Evolutionary conservation across 2,797 vertebrate genomes (phyloP), one percentile per base, ranked within the genome.

Genomic region (Falco novaeseelandiae): DNA sequence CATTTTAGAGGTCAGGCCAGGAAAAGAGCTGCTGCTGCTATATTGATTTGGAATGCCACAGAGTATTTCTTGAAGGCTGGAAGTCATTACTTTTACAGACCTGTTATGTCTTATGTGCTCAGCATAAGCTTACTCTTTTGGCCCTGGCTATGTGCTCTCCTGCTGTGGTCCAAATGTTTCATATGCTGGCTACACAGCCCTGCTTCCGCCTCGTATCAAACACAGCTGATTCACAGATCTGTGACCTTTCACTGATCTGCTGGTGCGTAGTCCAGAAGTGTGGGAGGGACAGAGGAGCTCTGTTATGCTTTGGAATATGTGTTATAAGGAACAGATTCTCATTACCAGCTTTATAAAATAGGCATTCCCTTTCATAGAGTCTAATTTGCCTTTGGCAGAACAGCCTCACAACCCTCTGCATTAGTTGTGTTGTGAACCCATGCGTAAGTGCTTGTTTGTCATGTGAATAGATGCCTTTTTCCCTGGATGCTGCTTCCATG

Each of bases 1-100:
- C 86, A 92, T 96, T 81, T 90, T 93, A 74, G 9, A 96, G 92
- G 88, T 93, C 83, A 93, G 63, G 81, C 63, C 59, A 89, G 93
- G 94, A 87, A 93, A 90, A 93, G 70, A 77, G 90, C 63, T 72
- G 81, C 92, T 42, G 71, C 84, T 89, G 91, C 78, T 89, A 25
- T 76, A 93, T 91, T 96, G 97, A 89, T 97, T 95, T 89, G 86
- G 88, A 92, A 89, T 92, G 86, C 71, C 87, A 48, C 52, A 32
- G 63, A 84, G 76, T 87, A 51, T 92, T 96, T 92, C 78, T 90
- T 77, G 83, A 90, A 96, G 93, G 90, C 90, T 96, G 94, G 92
- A 93, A 97, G 83, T 96, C 86, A 95, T 97, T 96, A 90, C 78
- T 87, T 94, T 94, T 89, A 84, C 95, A 92, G 93, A 93, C 81